A percentile compares a stretch with the other conserved stretches of the same genome.
Conservation (phyloP, 2,113 vertebrate species). For the Lagopus muta region DNA sequence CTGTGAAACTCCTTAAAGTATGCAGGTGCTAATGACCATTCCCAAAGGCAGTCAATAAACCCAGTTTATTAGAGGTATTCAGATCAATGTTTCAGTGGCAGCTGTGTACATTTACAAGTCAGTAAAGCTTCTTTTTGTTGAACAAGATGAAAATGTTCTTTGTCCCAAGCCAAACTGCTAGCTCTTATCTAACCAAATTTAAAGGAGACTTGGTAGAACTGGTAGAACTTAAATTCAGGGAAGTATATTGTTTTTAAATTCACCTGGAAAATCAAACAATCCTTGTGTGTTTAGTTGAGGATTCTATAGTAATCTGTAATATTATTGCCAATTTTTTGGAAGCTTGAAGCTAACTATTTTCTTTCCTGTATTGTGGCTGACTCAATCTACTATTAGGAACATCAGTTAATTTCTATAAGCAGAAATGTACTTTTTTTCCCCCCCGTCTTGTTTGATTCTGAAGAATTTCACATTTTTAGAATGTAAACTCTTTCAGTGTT, state of each 20-base stretch:
- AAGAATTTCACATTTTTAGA: not conserved
- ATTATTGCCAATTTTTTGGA: not conserved
- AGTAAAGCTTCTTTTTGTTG: not conserved
- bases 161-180: not conserved
- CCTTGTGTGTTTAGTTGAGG: not conserved
- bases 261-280: not conserved
- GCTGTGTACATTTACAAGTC: not conserved
- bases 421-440: not conserved
- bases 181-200: not conserved
- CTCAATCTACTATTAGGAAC: not conserved
- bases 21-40: not conserved
- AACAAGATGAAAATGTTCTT: not conserved
- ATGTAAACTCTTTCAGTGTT: not conserved
- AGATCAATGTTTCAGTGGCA: not conserved
- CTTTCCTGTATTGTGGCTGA: not conserved
- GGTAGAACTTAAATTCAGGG: not conserved
- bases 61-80: not conserved
- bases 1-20: fast-evolving
- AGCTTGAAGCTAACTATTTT: not conserved
- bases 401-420: not conserved
- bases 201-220: not conserved
- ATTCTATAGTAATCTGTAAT: not conserved
- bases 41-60: not conserved
- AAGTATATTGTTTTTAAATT: not conserved
- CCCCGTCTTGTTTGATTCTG: not conserved